phyloP scores from a whole-genome alignment of 2,797 vertebrate genomes.

The Syngnathus rostellatus region DNA sequence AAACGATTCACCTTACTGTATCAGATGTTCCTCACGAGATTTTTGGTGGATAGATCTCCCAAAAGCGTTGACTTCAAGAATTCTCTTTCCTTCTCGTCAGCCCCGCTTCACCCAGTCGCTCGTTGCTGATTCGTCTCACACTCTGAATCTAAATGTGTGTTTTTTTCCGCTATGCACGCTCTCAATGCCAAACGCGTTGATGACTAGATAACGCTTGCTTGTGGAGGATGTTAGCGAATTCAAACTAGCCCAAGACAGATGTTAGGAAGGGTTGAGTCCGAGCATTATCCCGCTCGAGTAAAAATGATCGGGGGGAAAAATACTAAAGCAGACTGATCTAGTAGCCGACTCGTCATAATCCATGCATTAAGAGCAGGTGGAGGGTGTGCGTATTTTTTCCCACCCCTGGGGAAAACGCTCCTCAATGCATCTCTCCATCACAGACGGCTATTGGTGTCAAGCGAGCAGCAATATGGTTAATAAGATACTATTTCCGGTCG shows the following conservation, averaged over 20 bases:
- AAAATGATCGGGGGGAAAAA: background rate
- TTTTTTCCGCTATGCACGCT: background rate
- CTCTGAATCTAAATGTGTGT: conserved; percentile 18
- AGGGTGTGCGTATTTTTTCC: conserved; percentile 23
- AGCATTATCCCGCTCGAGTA: conserved; percentile 5
- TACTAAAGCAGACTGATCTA: conserved; percentile 4
- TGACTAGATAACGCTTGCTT: background rate
- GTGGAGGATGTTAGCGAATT: conserved; percentile 9
- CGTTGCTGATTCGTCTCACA: background rate
- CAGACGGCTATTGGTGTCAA: conserved; percentile 14
- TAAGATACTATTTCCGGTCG: conserved; percentile 26
- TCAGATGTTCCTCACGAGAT: background rate
- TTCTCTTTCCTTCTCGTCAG: background rate
- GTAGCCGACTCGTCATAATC: conserved; percentile 26
- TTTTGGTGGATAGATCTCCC: background rate
- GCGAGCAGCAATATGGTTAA: background rate
- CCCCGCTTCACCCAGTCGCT: background rate
- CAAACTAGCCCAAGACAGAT: conserved; percentile 16
- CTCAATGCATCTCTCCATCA: conserved; percentile 10
- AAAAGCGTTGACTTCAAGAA: background rate
- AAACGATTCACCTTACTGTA: conserved; percentile 1
- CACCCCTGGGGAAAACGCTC: conserved; percentile 26
- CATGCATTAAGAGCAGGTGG: conserved; percentile 15
- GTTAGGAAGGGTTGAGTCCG: conserved; percentile 14
- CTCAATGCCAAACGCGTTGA: background rate